phyloP scores from a whole-genome alignment of 2,113 vertebrate genomes.

The Equus quagga region DNA sequence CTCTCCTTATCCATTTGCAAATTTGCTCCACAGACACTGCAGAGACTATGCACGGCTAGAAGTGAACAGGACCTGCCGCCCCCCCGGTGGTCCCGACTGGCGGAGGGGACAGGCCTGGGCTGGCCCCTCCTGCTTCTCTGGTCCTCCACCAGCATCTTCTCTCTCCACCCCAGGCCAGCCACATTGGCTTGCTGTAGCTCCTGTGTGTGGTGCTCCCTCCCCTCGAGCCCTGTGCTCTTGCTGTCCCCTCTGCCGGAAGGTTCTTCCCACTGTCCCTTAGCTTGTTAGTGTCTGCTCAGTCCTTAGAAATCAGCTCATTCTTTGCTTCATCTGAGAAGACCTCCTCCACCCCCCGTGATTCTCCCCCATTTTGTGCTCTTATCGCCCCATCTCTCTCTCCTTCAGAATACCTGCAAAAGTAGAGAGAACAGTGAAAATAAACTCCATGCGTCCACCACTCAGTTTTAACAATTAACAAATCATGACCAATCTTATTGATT shows the following conservation, averaged over 20 bases:
- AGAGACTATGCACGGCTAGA: neutral
- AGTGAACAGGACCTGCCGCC: too few species aligned
- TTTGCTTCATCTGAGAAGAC: neutral
- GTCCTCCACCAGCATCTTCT: constrained; percentile 65
- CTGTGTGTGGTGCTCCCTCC: constrained; percentile 25
- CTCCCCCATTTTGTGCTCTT: neutral
- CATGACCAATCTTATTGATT: neutral
- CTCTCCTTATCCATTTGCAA: neutral
- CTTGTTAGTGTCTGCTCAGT: neutral
- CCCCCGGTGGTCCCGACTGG: neutral
- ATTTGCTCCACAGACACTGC: neutral
- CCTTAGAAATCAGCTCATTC: neutral
- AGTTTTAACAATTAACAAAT: neutral
- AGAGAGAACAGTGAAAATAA: neutral
- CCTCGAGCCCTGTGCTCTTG: too few species aligned
- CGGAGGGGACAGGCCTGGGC: constrained; percentile 38
- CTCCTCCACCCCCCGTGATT: neutral
- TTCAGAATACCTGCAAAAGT: neutral
- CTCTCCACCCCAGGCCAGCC: constrained; percentile 38
- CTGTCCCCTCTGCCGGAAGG: neutral
- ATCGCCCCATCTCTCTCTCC: neutral
- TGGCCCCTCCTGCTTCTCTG: constrained; percentile 58
- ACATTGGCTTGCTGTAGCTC: constrained; percentile 74
- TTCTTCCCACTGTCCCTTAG: neutral
- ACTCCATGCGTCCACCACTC: neutral